phyloP scores from a whole-genome alignment of 2,888 invertebrate species.

The Biston betularia region DNA sequence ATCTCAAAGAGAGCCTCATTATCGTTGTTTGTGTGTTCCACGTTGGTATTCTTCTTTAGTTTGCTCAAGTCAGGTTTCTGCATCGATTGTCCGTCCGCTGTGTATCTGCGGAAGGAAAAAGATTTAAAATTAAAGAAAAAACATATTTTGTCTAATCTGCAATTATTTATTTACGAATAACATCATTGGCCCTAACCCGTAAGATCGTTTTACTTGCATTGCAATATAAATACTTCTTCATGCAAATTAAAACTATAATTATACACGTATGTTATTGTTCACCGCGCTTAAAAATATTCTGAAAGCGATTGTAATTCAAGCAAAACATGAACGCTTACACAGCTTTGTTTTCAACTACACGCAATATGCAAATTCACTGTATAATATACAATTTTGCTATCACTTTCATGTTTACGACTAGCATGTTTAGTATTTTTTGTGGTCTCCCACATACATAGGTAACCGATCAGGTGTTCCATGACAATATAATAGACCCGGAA shows the following conservation, averaged over 20 bases:
- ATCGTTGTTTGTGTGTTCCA: conserved; percentile 66
- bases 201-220: not conserved
- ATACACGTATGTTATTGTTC: conserved; percentile 6
- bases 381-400: conserved; percentile 47
- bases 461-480: conserved; percentile 30
- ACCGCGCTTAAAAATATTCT: not conserved
- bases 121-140: not conserved
- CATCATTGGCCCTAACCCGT: not conserved
- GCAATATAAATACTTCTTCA: not conserved
- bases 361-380: conserved; percentile 55
- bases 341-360: conserved; percentile 62
- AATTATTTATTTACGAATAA: no score
- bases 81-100: conserved; percentile 85
- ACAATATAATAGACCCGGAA: conserved; percentile 38
- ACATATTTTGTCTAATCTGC: no score
- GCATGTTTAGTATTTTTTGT: conserved; percentile 15
- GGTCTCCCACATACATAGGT: conserved; percentile 24
- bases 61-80: conserved; percentile 86
- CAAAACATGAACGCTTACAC: conserved; percentile 16
- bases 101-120: conserved; percentile 78
- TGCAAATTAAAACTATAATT: conserved; percentile 2
- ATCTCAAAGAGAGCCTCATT: conserved; percentile 89
- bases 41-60: conserved; percentile 73
- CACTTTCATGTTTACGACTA: conserved; percentile 51
- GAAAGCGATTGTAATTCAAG: conserved; percentile 23